A percentile compares a stretch with the other conserved stretches of the same genome.
These are phyloP conservation scores for Astropecten irregularis DNA, from an alignment of 53 echinoderm and acorn worm genomes.

Conservation along the genomic window DNA sequence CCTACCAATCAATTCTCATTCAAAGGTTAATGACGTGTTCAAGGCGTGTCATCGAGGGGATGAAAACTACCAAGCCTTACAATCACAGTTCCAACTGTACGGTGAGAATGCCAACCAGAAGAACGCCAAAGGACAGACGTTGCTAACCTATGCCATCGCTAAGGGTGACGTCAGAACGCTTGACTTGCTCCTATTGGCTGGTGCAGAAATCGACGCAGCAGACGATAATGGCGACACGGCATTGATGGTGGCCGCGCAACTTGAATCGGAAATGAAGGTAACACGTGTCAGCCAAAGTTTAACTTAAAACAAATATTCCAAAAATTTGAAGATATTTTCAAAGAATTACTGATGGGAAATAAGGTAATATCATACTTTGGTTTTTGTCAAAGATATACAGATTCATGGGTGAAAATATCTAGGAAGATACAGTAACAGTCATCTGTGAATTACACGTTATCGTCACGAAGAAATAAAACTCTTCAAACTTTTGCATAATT, in stretches of 20 bases:
- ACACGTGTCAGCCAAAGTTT: not conserved
- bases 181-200: slow-evolving; percentile 58
- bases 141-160: slow-evolving; percentile 60
- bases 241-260: slow-evolving; percentile 75
- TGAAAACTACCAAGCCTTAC: slow-evolving; percentile 55
- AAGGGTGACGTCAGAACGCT: slow-evolving; percentile 74
- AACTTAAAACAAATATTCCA: too few relatives aligned
- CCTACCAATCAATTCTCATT: not conserved
- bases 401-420: too few relatives aligned
- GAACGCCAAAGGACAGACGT: slow-evolving; percentile 68
- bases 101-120: slow-evolving; percentile 67
- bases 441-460: too few relatives aligned
- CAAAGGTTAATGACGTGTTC: slow-evolving; percentile 45
- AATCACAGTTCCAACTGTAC: slow-evolving; percentile 53
- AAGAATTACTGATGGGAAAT: too few relatives aligned
- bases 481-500: too few relatives aligned
- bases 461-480: too few relatives aligned
- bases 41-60: slow-evolving; percentile 69
- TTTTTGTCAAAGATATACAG: too few relatives aligned
- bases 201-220: slow-evolving; percentile 72
- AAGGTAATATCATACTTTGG: not conserved
- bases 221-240: slow-evolving; percentile 69
- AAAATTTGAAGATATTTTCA: too few relatives aligned
- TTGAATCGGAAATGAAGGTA: slow-evolving; percentile 76
- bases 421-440: too few relatives aligned